Evolutionary conservation across 2,888 invertebrate genomes (phyloP).

Genomic region (Meliscaeva auricollis): DNA sequence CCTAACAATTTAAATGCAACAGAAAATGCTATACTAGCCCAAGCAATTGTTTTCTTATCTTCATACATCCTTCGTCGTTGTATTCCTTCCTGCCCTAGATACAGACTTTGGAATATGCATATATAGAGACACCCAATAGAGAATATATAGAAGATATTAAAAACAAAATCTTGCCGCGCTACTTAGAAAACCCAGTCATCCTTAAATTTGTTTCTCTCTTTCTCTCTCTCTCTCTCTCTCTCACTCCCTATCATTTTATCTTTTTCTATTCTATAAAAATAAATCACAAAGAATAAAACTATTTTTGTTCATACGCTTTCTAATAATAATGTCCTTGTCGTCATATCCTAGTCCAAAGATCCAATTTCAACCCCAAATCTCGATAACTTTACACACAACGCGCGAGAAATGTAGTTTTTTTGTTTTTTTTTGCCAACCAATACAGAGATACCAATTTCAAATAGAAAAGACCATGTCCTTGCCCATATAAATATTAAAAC

Average conservation of each 20-base stretch:
- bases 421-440: conserved; percentile 9
- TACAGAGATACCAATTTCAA: background rate
- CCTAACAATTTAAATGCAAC: conserved; percentile 27
- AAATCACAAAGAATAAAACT: conserved; percentile 24
- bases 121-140: background rate
- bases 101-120: conserved; percentile 17
- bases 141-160: background rate
- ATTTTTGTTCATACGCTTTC: conserved; percentile 3
- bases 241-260: background rate
- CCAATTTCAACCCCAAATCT: conserved; percentile 9
- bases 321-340: conserved; percentile 40
- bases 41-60: conserved; percentile 63
- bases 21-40: conserved; percentile 30
- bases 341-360: background rate
- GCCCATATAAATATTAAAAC: conserved; percentile 62
- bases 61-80: conserved; percentile 53
- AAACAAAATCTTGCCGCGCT: conserved; percentile 14
- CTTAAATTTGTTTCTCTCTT: background rate
- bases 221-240: background rate
- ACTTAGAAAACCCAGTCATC: conserved; percentile 39
- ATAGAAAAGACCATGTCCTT: conserved; percentile 67
- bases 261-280: background rate
- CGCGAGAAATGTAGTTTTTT: background rate
- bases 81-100: conserved; percentile 64
- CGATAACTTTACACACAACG: conserved; percentile 26